These are phyloP conservation scores for Syngnathus rostellatus DNA, from an alignment of 2,797 vertebrate species.

Conservation along the genomic window DNA sequence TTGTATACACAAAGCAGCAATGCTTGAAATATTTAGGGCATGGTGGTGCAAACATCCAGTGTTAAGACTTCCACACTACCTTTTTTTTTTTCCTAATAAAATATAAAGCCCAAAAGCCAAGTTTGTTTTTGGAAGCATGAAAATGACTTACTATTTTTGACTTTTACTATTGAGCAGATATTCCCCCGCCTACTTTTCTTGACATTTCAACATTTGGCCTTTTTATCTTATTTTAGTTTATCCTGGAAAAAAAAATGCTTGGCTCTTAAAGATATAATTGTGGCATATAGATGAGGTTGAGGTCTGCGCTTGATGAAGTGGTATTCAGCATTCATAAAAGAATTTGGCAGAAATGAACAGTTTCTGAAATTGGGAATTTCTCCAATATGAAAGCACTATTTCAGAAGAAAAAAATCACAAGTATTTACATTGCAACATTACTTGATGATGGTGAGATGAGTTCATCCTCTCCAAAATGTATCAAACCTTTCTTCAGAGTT, in stretches of 20 bases:
- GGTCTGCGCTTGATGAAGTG: background rate
- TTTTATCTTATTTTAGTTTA: background rate
- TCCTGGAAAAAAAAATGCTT: background rate
- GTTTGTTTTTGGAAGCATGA: no score
- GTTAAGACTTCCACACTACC: background rate
- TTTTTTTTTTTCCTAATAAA: background rate
- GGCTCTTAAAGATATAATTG: background rate
- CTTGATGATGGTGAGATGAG: background rate
- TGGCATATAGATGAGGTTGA: background rate
- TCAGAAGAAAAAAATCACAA: background rate
- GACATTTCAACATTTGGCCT: background rate
- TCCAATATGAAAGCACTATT: background rate
- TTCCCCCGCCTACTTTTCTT: no score
- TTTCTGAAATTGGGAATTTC: background rate
- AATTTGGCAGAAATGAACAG: background rate
- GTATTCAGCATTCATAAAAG: background rate
- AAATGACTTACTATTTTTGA: background rate
- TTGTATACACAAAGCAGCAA: slow-evolving; percentile 34
- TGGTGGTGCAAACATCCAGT: slow-evolving; percentile 14
- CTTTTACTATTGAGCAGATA: no score
- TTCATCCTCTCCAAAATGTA: background rate
- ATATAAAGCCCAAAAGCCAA: background rate
- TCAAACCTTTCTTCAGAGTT: background rate
- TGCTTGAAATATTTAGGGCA: slow-evolving; percentile 38
- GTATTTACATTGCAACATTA: background rate